Conservation (phyloP, 2,113 vertebrate genomes). For the Tragelaphus scriptus region DNA sequence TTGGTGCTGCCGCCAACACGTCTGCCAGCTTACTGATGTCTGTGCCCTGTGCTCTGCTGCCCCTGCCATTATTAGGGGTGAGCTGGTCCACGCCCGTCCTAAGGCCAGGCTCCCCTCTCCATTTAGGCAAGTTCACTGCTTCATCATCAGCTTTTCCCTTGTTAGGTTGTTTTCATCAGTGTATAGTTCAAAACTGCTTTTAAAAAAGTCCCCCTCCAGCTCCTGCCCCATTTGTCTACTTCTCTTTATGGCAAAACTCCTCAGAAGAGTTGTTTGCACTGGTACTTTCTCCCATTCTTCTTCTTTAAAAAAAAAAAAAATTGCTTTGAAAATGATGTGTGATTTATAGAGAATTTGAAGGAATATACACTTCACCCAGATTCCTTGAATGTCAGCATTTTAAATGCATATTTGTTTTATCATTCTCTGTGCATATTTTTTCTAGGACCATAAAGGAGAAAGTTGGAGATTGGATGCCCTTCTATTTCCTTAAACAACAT, state of each 20-base stretch:
- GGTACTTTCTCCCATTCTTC: neutral
- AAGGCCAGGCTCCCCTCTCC: neutral
- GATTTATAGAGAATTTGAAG: neutral
- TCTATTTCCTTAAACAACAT: neutral
- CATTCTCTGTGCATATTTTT: neutral
- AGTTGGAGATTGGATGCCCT: neutral
- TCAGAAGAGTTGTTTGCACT: neutral
- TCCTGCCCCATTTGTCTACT: neutral
- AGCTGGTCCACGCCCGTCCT: neutral
- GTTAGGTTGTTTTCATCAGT: neutral
- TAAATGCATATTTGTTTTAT: neutral
- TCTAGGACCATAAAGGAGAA: neutral
- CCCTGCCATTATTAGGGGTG: neutral
- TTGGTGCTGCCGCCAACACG: neutral
- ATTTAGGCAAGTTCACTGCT: neutral
- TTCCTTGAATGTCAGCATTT: neutral
- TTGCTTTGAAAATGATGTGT: neutral
- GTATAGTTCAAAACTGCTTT: neutral
- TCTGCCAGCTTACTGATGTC: neutral
- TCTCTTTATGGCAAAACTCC: neutral
- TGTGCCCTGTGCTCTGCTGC: neutral
- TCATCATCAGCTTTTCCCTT: neutral
- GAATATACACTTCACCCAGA: neutral
- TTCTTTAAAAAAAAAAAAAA: neutral
- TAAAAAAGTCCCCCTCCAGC: neutral